Percentiles rank a stretch among this genome's conserved stretches.
Evolutionary conservation across 2,113 vertebrate genomes (phyloP).

Genomic region (Osmerus eperlanus): DNA sequence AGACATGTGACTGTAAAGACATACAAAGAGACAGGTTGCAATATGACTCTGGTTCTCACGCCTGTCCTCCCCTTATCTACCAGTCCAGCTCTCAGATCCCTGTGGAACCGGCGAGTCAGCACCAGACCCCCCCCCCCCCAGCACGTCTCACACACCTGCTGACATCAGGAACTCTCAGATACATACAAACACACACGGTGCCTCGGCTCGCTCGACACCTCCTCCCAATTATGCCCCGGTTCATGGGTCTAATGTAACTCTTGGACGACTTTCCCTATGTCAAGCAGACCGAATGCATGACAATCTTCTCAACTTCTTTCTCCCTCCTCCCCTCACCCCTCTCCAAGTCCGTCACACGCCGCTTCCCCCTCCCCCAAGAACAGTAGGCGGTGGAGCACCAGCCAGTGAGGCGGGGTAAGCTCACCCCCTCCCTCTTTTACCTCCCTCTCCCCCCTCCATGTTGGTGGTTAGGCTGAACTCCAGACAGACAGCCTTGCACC

Average conservation of each 20-base stretch:
- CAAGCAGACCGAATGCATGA: not conserved
- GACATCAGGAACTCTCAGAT: slow-evolving; percentile 23
- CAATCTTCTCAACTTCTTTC: not conserved
- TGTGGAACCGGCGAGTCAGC: slow-evolving; percentile 52
- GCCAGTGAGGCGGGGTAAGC: too few relatives aligned
- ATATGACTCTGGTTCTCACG: too few relatives aligned
- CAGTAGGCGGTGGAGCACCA: too few relatives aligned
- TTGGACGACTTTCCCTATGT: not conserved
- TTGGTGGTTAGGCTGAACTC: slow-evolving; percentile 22
- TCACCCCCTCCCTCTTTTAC: not conserved
- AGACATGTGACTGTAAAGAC: not conserved
- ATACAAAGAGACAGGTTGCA: too few relatives aligned
- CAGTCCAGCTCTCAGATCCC: not conserved
- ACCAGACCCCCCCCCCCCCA: slow-evolving; percentile 8
- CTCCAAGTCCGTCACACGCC: not conserved
- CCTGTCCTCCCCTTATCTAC: not conserved
- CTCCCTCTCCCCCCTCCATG: slow-evolving; percentile 20
- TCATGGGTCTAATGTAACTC: not conserved
- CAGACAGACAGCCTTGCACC: slow-evolving; percentile 37
- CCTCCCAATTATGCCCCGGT: not conserved
- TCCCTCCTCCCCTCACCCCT: not conserved
- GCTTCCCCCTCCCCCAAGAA: not conserved
- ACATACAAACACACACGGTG: not conserved
- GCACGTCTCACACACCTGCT: slow-evolving; percentile 22
- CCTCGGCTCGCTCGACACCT: not conserved